Evolutionary conservation across 2,113 vertebrate genomes (phyloP).

Genomic region (Brachypodius melanocephalos): DNA sequence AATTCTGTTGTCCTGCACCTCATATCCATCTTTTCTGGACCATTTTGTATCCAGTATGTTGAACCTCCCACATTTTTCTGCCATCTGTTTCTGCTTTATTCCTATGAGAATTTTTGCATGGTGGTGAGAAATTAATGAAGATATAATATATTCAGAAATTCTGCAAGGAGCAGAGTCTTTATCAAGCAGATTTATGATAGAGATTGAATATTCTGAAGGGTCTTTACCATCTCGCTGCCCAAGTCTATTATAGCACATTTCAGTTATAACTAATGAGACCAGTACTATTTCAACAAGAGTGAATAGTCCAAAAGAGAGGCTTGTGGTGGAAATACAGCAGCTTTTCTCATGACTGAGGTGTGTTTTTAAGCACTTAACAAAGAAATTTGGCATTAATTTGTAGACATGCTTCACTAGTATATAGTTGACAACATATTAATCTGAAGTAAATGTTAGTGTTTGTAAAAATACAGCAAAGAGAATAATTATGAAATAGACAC

Average conservation of each 20-base stretch:
- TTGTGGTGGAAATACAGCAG: not conserved
- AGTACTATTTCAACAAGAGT: not conserved
- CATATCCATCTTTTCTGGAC: not conserved
- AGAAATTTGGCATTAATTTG: not conserved
- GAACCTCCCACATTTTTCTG: fast-evolving
- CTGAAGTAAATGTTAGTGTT: not conserved
- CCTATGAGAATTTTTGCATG: not conserved
- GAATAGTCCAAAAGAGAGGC: not conserved
- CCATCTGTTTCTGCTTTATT: not conserved
- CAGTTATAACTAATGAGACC: not conserved
- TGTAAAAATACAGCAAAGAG: not conserved
- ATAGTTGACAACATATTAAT: not conserved
- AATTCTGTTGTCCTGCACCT: not conserved
- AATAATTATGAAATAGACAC: not conserved
- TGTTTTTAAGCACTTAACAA: not conserved
- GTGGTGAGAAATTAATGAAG: not conserved
- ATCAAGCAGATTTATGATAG: not conserved
- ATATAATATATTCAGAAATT: not conserved
- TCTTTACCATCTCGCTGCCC: not conserved
- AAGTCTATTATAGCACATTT: not conserved
- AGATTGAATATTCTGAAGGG: not conserved
- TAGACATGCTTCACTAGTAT: not conserved
- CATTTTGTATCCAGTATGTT: not conserved
- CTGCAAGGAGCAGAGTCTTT: not conserved
- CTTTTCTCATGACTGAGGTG: not conserved